Percentiles rank a stretch among this genome's conserved stretches.
These are phyloP conservation scores for Camponotus floridanus DNA, from an alignment of 1,140 invertebrate species.

Conservation along the genomic window DNA sequence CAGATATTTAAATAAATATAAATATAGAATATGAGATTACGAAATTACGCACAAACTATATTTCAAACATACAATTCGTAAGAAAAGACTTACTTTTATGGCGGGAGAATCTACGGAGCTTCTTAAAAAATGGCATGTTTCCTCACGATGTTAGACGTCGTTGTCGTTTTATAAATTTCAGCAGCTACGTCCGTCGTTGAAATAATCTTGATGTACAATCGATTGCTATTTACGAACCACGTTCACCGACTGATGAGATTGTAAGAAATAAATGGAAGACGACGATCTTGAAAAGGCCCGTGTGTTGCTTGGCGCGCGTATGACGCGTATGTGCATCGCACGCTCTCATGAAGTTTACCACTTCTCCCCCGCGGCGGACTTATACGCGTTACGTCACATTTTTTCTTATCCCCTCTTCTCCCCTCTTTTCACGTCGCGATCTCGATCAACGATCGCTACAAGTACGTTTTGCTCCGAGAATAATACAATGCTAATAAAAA, in stretches of 20 bases:
- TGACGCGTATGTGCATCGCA: constrained; percentile 22
- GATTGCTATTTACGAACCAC: constrained; percentile 9
- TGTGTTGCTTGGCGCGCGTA: constrained; percentile 33
- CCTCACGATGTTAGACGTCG: background rate
- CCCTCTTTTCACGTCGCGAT: background rate
- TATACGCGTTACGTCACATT: constrained; percentile 54
- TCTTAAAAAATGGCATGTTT: constrained; percentile 83
- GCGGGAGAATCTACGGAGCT: constrained; percentile 81
- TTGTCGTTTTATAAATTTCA: background rate
- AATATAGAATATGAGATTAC: background rate
- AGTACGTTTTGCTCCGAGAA: background rate
- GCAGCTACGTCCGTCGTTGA: background rate
- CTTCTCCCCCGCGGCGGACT: constrained; percentile 56
- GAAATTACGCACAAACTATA: background rate
- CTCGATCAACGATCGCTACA: constrained; percentile 18
- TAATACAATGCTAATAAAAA: background rate
- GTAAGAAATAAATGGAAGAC: constrained; percentile 19
- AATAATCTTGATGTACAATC: background rate
- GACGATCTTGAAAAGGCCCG: constrained; percentile 58
- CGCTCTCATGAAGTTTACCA: constrained; percentile 50
- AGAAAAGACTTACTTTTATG: constrained; percentile 81
- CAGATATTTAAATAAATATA: background rate
- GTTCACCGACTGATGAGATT: constrained; percentile 8
- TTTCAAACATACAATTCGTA: background rate
- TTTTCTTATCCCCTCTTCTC: constrained; percentile 60